A percentile compares a stretch with the other conserved stretches of the same genome.
These are phyloP conservation scores for Pyrochroa serraticornis DNA, from an alignment of 2,888 invertebrate genomes.

Conservation along the genomic window DNA sequence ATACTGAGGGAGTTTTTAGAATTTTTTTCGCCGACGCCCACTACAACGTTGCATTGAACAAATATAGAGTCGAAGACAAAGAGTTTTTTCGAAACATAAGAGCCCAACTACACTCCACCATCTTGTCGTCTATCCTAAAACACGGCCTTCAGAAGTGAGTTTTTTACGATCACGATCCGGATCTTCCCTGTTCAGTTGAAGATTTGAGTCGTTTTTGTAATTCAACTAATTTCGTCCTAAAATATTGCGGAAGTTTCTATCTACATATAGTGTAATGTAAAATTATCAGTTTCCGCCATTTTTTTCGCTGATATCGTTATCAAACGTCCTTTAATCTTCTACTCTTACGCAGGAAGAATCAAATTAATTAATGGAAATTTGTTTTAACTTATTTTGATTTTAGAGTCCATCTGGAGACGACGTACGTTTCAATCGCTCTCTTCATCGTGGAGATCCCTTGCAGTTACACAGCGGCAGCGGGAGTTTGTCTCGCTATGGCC, in stretches of 20 bases:
- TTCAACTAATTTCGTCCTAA: too few relatives aligned
- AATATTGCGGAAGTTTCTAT: too few relatives aligned
- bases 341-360: background rate
- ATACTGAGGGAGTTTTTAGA: slow-evolving; percentile 29
- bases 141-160: slow-evolving; percentile 55
- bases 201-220: background rate
- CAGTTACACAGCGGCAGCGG: slow-evolving; percentile 65
- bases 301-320: background rate
- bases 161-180: too few relatives aligned
- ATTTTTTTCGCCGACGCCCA: slow-evolving; percentile 58
- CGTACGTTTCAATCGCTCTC: slow-evolving; percentile 63
- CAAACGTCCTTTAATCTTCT: background rate
- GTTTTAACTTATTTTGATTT: slow-evolving; percentile 7
- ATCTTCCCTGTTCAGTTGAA: background rate
- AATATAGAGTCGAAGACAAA: slow-evolving; percentile 59
- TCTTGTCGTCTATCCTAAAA: slow-evolving; percentile 54
- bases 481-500: slow-evolving; percentile 65
- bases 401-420: slow-evolving; percentile 61
- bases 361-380: too few relatives aligned
- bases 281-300: too few relatives aligned
- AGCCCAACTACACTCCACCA: slow-evolving; percentile 56
- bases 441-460: slow-evolving; percentile 67
- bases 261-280: background rate
- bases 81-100: slow-evolving; percentile 61
- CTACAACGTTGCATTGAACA: slow-evolving; percentile 57